Conservation (phyloP, 2,797 vertebrate genomes). For the Capromys pilorides region DNA sequence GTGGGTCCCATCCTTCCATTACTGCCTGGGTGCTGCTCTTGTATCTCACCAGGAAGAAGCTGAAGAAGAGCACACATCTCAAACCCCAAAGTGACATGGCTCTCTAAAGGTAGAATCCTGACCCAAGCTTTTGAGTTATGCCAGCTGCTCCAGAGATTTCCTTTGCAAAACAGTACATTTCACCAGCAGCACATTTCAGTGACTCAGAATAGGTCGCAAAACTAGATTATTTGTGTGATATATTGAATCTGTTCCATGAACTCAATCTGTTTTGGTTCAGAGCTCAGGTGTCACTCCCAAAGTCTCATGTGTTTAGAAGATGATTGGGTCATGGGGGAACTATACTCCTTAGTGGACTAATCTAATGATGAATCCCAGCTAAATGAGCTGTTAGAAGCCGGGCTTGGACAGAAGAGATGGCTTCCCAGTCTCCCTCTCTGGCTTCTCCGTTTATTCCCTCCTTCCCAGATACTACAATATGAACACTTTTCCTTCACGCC, state of each 20-base stretch:
- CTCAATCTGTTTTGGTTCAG: not conserved
- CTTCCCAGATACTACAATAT: not conserved
- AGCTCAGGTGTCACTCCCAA: not conserved
- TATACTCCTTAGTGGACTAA: not conserved
- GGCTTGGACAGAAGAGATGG: not conserved
- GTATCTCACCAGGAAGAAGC: not conserved
- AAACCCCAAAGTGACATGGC: not conserved
- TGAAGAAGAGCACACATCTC: not conserved
- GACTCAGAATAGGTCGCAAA: not conserved
- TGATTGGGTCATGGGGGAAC: not conserved
- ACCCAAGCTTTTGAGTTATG: not conserved
- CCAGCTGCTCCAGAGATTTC: not conserved
- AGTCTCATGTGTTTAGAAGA: not conserved
- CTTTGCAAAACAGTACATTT: not conserved
- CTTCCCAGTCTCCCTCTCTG: not conserved
- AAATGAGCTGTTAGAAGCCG: not conserved
- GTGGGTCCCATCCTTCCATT: not conserved
- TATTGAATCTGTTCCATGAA: not conserved
- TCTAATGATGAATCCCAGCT: not conserved
- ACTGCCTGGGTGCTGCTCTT: not conserved
- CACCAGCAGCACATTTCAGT: not conserved
- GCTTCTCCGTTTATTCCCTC: not conserved
- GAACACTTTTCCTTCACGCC: not conserved
- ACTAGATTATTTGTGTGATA: not conserved
- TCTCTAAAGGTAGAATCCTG: not conserved